These are phyloP conservation scores for Protodeltote pygarga DNA, from an alignment of 2,888 invertebrate genomes.

Conservation along the genomic window DNA sequence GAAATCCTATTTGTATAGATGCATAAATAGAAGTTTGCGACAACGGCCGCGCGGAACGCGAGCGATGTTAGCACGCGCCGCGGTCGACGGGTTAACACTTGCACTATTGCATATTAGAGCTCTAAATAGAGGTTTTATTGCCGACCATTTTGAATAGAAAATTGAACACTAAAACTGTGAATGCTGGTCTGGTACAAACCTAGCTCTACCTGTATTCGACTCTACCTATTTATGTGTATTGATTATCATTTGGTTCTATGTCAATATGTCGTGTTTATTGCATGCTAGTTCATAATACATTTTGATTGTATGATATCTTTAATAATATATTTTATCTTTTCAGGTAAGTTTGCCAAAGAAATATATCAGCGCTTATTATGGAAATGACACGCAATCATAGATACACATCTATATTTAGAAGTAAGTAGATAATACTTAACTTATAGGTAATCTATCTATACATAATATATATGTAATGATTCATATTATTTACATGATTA, in stretches of 20 bases:
- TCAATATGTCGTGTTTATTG: not conserved
- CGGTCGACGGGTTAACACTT: constrained; percentile 12
- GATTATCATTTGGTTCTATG: too few species aligned
- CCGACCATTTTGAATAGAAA: constrained; percentile 1
- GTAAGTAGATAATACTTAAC: constrained; percentile 26
- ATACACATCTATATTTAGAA: constrained; percentile 25
- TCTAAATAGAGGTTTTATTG: constrained; percentile 10
- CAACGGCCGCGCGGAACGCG: constrained; percentile 35
- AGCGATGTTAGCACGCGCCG: constrained; percentile 16
- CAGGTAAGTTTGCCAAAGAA: constrained; percentile 31
- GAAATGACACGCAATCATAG: not conserved
- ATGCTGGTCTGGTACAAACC: too few species aligned
- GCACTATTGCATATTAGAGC: constrained; percentile 13
- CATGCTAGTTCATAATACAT: not conserved
- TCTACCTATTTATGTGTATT: too few species aligned
- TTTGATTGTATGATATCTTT: too few species aligned
- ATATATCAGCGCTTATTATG: not conserved
- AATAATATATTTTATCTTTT: too few species aligned
- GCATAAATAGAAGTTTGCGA: constrained; percentile 61
- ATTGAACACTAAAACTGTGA: not conserved
- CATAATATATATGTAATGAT: constrained; percentile 16
- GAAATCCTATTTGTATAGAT: constrained; percentile 65
- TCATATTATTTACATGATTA: constrained; percentile 24
- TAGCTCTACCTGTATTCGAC: too few species aligned
- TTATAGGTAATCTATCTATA: too few species aligned